Base-by-base conservation (phyloP, 2,888 invertebrate species). In the Drosophila sordidapex region DNA sequence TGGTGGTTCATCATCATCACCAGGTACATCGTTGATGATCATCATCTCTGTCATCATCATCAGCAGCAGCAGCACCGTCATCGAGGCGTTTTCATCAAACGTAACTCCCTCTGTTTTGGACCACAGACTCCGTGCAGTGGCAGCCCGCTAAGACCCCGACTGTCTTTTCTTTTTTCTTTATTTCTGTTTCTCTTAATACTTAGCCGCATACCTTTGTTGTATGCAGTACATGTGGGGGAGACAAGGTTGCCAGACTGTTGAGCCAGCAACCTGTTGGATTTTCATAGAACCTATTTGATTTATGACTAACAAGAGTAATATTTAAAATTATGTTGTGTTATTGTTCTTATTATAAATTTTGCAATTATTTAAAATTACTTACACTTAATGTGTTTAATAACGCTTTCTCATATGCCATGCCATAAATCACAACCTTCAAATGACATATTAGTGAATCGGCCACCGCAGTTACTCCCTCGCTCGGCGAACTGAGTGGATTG, bases 231-330 rank as follows among this genome's bases (percentile, higher is more conserved):
- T 70, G 72, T 71, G 78, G 68, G 56, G 65, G 52, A 64, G 43
- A 63, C 4, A 46, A 70, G 52, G 89, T 82, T 86, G 83, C 89
- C 86, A 82, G 86, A 86, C 62, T 66, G 75, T 67, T 64, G 4
- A 11, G 18, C 8, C 15, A 52, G 29, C 31, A 62, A 58, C 51
- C 60, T 60, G 69, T 74, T 70, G 46, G 38, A 43, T 21, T 43
- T 11, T 15, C 18, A 5, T 13, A 49, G 13, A n/a, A 33, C 2
- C n/a, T 29, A 38, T 27, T 27, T 36, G n/a, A 36, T 36, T 11
- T 27, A 7, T 25, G 46, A 21, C 25, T 8, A 15, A 4, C 15
- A 13, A 46, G 15, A 15, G 46, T 25, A 46, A 15, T 46, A 46
- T 46, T 15, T 46, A 7, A 0, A 13, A 2, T 25, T 4, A 21